These are phyloP conservation scores for Achlya flavicornis DNA, from an alignment of 2,888 invertebrate genomes.

Conservation along the genomic window DNA sequence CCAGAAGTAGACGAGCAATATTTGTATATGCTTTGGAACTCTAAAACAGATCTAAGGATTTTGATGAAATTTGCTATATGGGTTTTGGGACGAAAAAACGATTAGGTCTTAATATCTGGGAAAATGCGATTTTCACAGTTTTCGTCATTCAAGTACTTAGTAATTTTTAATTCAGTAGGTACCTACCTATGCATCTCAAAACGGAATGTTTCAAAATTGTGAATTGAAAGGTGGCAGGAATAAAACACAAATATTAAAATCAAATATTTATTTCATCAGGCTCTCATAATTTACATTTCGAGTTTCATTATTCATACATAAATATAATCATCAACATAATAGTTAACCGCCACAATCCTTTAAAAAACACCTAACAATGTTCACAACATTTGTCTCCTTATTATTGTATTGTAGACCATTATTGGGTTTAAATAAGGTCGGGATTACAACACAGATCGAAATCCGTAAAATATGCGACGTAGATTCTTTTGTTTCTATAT, in stretches of 20 bases:
- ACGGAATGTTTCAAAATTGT: background rate
- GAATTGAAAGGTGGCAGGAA: constrained; percentile 10
- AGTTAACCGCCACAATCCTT: constrained; percentile 14
- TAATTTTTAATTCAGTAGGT: too few relatives aligned
- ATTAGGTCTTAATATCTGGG: too few relatives aligned
- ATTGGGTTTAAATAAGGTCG: background rate
- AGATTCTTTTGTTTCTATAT: constrained; percentile 8
- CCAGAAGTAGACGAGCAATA: too few relatives aligned
- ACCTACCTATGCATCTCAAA: too few relatives aligned
- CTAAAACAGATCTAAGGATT: too few relatives aligned
- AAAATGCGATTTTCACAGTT: too few relatives aligned
- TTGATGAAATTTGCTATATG: too few relatives aligned
- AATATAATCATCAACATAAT: constrained; percentile 29
- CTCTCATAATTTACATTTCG: constrained; percentile 52
- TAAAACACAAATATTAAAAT: constrained; percentile 39
- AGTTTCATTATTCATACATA: constrained; percentile 35
- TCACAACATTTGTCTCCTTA: background rate
- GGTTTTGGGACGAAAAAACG: too few relatives aligned
- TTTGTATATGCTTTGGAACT: too few relatives aligned
- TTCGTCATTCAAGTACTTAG: too few relatives aligned
- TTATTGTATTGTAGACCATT: constrained; percentile 3
- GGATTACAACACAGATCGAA: constrained; percentile 7
- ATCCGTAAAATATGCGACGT: constrained; percentile 6
- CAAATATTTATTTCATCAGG: constrained; percentile 49
- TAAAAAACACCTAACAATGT: background rate